A percentile compares a stretch with the other conserved stretches of the same genome.
phyloP scores from a whole-genome alignment of 2,797 vertebrate species.

The Hylomyscus alleni region DNA sequence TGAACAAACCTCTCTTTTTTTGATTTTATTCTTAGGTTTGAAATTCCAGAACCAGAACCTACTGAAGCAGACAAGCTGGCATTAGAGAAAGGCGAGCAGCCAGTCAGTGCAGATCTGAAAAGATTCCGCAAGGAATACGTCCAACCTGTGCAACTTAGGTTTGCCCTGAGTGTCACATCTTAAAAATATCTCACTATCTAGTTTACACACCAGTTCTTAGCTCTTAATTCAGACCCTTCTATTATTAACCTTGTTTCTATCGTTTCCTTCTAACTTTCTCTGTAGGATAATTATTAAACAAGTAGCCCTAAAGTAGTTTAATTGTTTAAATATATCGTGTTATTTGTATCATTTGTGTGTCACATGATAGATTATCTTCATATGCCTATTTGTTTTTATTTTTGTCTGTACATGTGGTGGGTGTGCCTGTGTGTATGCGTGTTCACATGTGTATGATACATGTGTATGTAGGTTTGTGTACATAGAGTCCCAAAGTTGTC shows the following conservation, averaged over 20 bases:
- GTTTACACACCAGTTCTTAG: constrained; percentile 38
- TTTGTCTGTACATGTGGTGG: background rate
- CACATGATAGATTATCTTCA: background rate
- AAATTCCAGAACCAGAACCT: constrained; percentile 97
- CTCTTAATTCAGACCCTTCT: constrained; percentile 37
- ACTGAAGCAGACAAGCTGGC: constrained; percentile 96
- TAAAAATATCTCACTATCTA: constrained; percentile 18
- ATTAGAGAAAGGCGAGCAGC: constrained; percentile 97
- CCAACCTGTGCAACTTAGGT: constrained; percentile 99
- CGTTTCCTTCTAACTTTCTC: constrained; percentile 19
- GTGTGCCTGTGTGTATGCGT: background rate
- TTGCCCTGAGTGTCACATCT: constrained; percentile 37
- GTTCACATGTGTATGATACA: background rate
- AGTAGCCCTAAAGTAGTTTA: constrained; percentile 32
- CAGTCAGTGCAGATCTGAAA: constrained; percentile 96
- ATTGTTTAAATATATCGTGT: constrained; percentile 57
- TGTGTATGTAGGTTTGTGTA: background rate
- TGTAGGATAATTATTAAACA: constrained; percentile 47
- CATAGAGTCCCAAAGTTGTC: background rate
- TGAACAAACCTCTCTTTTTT: constrained; percentile 43
- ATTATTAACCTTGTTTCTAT: constrained; percentile 12
- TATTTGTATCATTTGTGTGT: constrained; percentile 29
- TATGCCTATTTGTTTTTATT: background rate
- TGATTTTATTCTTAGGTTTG: constrained; percentile 92
- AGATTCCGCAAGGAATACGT: constrained; percentile 98